Evolutionary conservation across 2,888 invertebrate species (phyloP).

Genomic region (Xestia ashworthii): DNA sequence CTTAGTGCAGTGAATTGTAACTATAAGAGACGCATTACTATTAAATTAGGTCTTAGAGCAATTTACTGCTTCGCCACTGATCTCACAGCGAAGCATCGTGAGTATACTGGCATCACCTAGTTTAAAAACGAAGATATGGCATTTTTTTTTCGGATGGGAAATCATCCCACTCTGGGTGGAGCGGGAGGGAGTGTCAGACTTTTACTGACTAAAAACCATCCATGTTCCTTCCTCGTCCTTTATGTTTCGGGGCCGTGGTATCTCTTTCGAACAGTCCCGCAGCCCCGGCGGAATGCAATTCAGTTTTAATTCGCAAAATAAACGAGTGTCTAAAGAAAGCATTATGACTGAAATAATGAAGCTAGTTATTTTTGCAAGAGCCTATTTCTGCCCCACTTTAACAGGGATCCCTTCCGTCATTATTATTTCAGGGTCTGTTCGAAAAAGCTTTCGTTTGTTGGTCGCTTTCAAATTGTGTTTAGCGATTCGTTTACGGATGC

Average conservation of each 20-base stretch:
- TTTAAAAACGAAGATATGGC: not conserved
- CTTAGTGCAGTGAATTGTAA: no score
- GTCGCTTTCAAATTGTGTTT: conserved; percentile 73
- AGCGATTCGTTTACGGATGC: conserved; percentile 72
- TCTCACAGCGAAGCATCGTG: not conserved
- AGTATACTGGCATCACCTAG: not conserved
- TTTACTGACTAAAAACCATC: no score
- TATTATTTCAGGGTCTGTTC: conserved; percentile 75
- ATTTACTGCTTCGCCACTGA: not conserved
- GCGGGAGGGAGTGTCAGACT: no score
- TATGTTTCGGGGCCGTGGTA: not conserved
- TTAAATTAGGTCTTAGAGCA: no score
- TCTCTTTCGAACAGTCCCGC: not conserved
- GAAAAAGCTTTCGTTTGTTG: conserved; percentile 75
- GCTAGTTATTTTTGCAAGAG: conserved; percentile 67
- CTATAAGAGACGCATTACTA: no score
- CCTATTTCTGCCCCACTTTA: conserved; percentile 61
- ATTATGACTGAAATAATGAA: conserved; percentile 62
- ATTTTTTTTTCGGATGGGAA: no score
- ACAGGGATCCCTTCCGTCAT: conserved; percentile 65
- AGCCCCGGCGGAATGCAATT: conserved; percentile 20
- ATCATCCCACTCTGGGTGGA: no score
- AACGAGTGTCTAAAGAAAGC: conserved; percentile 42
- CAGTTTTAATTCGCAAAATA: conserved; percentile 49
- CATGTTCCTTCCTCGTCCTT: no score